Base-by-base conservation (phyloP, 2,113 vertebrate genomes). In the Porphyrio hochstetteri region DNA sequence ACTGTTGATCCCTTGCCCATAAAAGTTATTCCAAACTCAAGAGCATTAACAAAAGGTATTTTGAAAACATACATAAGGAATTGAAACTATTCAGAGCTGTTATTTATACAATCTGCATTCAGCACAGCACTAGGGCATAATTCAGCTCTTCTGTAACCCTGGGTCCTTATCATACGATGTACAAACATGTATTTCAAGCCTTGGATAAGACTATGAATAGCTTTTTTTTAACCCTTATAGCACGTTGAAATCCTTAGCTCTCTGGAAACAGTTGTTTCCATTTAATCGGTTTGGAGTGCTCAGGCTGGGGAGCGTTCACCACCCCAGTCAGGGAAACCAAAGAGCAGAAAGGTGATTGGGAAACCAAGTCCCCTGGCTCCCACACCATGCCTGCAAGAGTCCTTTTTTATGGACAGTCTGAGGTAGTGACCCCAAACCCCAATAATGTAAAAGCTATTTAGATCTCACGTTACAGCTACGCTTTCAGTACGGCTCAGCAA, bases 1-100 rank as follows among this genome's bases (percentile, higher is more conserved):
- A 31, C 50, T 61, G 28, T 80, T 93, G 88, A 82, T 95, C 61
- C 44, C 40, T 82, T 94, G 70, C 75, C 86, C 70, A 25, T 80
- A 82, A 72, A 93, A 85, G 90, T 85, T 94, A 87, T 85, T 96
- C 57, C 86, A 79, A 97, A 94, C 67, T 89, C 83, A 87, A 94
- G 83, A 88, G 88, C 61, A 65, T 91, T 93, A 91, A 89, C 29
- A 65, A 79, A 87, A 21, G 40, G 63, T 89, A 89, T 94, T 94
- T 86, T 93, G 56, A 91, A 96, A 96, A 91, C 23, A 57, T 10
- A 93, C 40, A 36, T 17, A 61, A 87, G 61, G 83, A 96, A 91
- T 31, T 50, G 40, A 93, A 93, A 95, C 31, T 93, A 90, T 88
- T 76, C 70, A 7, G 46, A 84, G 72, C 35, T 86, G 82, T 94